Evolutionary conservation across 2,888 invertebrate genomes (phyloP), one percentile per base, ranked within the genome.

Genomic region (Choreutis nemorana): DNA sequence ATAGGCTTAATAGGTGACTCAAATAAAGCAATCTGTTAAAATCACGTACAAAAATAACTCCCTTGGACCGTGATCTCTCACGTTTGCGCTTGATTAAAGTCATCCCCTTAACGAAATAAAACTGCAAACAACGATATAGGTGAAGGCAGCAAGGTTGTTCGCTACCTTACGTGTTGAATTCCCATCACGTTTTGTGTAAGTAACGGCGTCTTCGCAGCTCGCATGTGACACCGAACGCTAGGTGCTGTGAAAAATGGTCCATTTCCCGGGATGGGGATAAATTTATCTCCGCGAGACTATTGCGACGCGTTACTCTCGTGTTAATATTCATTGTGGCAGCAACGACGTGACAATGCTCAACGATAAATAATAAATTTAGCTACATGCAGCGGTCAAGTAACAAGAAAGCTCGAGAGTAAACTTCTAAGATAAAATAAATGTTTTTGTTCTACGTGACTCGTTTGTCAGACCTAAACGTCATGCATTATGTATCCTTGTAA

Each of bases 221-320:
- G 62, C 67, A 50, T 60, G 60, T 57, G 58, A 61, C 72, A 72
- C 71, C 70, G 61, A 71, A 61, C 67, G 72, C 70, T 73, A 71
- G 73, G 72, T 68, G 71, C 67, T 55, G 66, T 77, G 68, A 68
- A 68, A 71, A 78, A 77, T 78, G 75, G 71, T 58, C 70, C 71
- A 55, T 56, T 60, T 56, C 52, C 57, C 57, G 54, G 50, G 61
- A 55, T 59, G 57, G 51, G 58, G 75, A 73, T 75, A 68, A 75
- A 78, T 77, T 75, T 77, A 78, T 78, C 75, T 70, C 59, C 59
- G 47, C 56, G 63, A 55, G 59, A 59, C 59, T 63, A 64, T 63
- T 68, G 65, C 68, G 58, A 50, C 50, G 49, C 63, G 62, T 63
- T 75, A 67, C 62, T 60, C 55, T 54, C 55, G 60, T 68, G 75